A percentile compares a stretch with the other conserved stretches of the same genome.
Evolutionary conservation across 2,888 invertebrate species (phyloP).

Genomic region (Beris chalybata): DNA sequence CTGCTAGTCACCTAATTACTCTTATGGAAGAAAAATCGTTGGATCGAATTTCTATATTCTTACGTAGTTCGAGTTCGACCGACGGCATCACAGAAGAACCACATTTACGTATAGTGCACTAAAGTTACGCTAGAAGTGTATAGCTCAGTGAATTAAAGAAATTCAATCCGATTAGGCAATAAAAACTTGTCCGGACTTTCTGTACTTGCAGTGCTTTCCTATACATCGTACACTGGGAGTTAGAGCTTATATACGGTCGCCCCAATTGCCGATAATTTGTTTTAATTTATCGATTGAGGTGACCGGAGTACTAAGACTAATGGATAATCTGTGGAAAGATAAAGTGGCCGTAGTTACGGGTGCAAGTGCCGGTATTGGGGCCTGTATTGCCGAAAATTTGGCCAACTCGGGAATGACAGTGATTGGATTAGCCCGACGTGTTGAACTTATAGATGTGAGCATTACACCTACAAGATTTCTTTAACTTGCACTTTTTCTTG

Average conservation of each 20-base stretch:
- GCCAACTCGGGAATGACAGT: slow-evolving; percentile 59
- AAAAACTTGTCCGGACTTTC: slow-evolving; percentile 11
- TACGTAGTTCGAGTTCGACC: too few species aligned
- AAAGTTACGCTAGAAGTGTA: too few species aligned
- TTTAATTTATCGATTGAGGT: slow-evolving; percentile 27
- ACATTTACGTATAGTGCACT: too few species aligned
- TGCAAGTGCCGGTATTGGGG: slow-evolving; percentile 58
- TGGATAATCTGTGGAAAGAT: slow-evolving; percentile 45
- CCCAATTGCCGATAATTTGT: slow-evolving; percentile 26
- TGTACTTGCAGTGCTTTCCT: slow-evolving; percentile 15
- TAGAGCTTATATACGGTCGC: slow-evolving; percentile 14
- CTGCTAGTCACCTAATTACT: too few species aligned
- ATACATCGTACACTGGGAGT: slow-evolving; percentile 6
- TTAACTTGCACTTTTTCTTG: too few species aligned
- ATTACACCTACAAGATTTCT: background rate
- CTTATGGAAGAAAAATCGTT: too few species aligned
- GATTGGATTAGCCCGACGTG: slow-evolving; percentile 59
- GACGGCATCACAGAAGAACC: too few species aligned
- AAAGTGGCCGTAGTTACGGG: slow-evolving; percentile 57
- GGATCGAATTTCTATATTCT: too few species aligned
- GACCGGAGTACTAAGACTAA: slow-evolving; percentile 22
- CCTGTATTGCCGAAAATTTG: slow-evolving; percentile 51
- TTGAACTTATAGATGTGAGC: slow-evolving; percentile 56
- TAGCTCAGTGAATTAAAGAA: slow-evolving; percentile 7
- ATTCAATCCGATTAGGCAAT: slow-evolving; percentile 22